These are phyloP conservation scores for Balanococcus diminutus DNA, from an alignment of 2,888 invertebrate genomes.

Conservation along the genomic window DNA sequence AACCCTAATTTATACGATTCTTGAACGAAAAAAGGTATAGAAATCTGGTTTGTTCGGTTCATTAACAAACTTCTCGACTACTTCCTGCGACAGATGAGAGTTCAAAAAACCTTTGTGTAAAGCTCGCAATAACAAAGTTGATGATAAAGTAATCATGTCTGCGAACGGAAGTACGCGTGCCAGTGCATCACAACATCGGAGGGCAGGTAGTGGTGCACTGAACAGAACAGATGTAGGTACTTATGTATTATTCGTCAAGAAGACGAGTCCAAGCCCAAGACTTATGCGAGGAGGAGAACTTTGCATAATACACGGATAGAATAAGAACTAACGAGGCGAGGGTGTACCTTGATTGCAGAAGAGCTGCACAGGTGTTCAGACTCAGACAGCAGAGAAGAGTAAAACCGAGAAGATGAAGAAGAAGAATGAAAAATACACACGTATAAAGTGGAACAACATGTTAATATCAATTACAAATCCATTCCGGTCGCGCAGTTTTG, in stretches of 20 bases:
- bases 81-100: neutral
- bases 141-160: slow-evolving; percentile 14
- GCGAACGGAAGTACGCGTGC: slow-evolving; percentile 37
- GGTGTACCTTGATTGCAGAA: neutral
- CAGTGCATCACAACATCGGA: neutral
- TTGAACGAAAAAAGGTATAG: neutral
- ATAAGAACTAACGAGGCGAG: slow-evolving; percentile 5
- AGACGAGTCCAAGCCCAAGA: neutral
- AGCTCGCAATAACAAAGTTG: slow-evolving; percentile 12
- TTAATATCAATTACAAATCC: neutral
- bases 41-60: slow-evolving; percentile 33
- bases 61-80: slow-evolving; percentile 23
- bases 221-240: neutral
- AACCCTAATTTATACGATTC: too few relatives aligned
- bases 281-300: neutral
- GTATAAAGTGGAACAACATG: neutral
- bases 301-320: too few relatives aligned
- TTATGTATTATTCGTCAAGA: neutral
- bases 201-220: neutral
- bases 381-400: neutral
- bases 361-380: neutral
- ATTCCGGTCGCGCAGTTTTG: neutral
- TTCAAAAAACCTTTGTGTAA: neutral
- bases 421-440: neutral
- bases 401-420: neutral